Evolutionary conservation across 2,888 invertebrate genomes (phyloP).

Genomic region (Himalopsyche japonica): DNA sequence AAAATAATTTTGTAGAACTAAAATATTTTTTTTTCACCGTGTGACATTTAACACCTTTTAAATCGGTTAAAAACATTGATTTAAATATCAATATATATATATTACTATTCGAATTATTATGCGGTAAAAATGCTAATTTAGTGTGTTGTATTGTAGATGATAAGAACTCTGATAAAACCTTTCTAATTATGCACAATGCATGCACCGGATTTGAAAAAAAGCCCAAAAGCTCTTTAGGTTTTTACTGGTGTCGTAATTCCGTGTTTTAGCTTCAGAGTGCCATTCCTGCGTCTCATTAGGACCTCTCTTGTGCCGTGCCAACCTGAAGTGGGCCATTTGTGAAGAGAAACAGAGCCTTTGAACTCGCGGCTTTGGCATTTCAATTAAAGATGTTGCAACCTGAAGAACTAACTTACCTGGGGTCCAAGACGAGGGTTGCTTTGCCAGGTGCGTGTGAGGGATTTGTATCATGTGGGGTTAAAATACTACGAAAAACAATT

Average conservation of each 20-base stretch:
- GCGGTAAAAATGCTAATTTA: no score
- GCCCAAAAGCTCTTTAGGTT: not conserved
- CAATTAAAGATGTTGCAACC: slow-evolving; percentile 18
- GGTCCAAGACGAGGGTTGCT: not conserved
- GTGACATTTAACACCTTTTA: no score
- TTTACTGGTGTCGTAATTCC: not conserved
- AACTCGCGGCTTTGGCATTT: slow-evolving; percentile 28
- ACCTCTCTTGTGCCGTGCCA: not conserved
- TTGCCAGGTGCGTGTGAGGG: not conserved
- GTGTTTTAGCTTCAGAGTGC: not conserved
- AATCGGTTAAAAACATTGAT: no score
- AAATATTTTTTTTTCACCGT: no score
- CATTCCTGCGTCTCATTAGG: not conserved
- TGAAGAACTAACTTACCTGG: not conserved
- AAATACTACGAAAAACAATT: no score
- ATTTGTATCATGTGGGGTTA: not conserved
- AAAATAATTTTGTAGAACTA: no score
- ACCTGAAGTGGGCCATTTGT: not conserved
- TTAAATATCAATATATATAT: no score
- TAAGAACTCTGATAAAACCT: no score
- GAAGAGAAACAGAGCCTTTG: slow-evolving; percentile 29
- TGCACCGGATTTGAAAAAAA: no score
- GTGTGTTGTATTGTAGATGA: no score
- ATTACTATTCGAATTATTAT: no score
- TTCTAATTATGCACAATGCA: no score